Base-by-base conservation (phyloP, 2,888 invertebrate genomes). In the Eugnorisma glareosa region DNA sequence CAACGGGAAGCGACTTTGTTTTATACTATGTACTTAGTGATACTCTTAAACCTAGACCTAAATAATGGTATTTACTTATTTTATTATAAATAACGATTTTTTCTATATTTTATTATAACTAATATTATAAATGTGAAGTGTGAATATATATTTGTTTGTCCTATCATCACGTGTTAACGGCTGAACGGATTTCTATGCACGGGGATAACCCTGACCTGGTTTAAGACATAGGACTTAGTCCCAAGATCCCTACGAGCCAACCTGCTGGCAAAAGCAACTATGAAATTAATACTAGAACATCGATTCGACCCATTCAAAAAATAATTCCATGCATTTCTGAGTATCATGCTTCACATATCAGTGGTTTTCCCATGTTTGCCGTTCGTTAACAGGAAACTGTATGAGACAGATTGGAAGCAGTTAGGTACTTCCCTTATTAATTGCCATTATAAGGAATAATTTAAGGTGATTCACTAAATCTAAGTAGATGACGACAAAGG, bases 361-460 rank as follows among this genome's bases (percentile, higher is more conserved):
- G 21, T 67, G 86, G 78, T 64, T 81, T 86, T 79, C 68, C 86
- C 77, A n/a, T 51, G 43, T 2, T 59, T 13, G 35, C 59, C 24
- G 40, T 70, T 61, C 18, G 24, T 54, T 87, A 82, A 63, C 63
- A 84, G 86, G 88, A 86, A 86, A 87, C 43, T 4, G 45, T 7
- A 51, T 76, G 73, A 75, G 54, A 70, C 70, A 63, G 54, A 64
- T 61, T 69, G 51, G 21, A 37, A 11, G 37, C 61, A 67, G 86
- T 81, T 81, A 83, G 86, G 84, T 81, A 83, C 75, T 88, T 83
- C 84, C 86, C 88, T 24, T 64, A 61, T 5, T 45, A 15, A 79
- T 35, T 48, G 54, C 67, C 64, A 31, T 15, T 51, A 21, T 35
- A 57, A 54, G 35, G 28, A 57, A 54, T 13, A 63, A 67, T 75